Base-by-base conservation (phyloP, 2,113 vertebrate genomes). In the Microcebus lehilahytsara region DNA sequence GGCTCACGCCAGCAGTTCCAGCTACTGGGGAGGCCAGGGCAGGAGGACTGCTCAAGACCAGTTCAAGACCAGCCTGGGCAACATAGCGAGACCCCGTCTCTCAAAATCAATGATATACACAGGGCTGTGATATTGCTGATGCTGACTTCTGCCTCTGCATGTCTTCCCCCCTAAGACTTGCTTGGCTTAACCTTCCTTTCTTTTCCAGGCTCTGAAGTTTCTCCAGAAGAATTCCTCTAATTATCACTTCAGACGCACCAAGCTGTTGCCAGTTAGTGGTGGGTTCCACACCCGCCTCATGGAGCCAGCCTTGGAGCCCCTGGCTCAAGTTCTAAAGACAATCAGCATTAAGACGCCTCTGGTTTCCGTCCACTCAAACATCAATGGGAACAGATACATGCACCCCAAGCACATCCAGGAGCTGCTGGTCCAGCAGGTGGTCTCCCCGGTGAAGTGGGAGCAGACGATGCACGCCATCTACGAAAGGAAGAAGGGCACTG, bases 271-370 rank as follows among this genome's bases (percentile, higher is more conserved):
- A 0, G 99, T 99, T 12, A 99, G 99, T 6, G 99, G 99, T 0
- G 99, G 98, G 34, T 99, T 99, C 96, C 99, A 99, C 89, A 99
- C 99, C 0, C 96, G 98, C 16, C 99, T 99, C 89, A 99, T 99
- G 99, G 97, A 98, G 96, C 97, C 98, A 0, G 99, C 99, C 0
- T 49, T 98, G 30, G 98, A 99, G 84, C 99, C 99, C 0, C 90
- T 99, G 95, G 95, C 97, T 2, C 98, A 99, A 10, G 99, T 98
- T 23, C 98, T 99, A 13, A 98, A 98, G 67, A 98, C 98, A 0
- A 85, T 99, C 5, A 97, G 98, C 56, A 91, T 99, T 37, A 99
- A 98, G 71, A 98, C 98, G 32, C 99, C 99, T 0, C 98, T 99
- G 96, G 96, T 99, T 22, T 98, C 96, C 0, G 99, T 99, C 34